Evolutionary conservation across 2,797 vertebrate species (phyloP).

Genomic region (Xenopus petersii): DNA sequence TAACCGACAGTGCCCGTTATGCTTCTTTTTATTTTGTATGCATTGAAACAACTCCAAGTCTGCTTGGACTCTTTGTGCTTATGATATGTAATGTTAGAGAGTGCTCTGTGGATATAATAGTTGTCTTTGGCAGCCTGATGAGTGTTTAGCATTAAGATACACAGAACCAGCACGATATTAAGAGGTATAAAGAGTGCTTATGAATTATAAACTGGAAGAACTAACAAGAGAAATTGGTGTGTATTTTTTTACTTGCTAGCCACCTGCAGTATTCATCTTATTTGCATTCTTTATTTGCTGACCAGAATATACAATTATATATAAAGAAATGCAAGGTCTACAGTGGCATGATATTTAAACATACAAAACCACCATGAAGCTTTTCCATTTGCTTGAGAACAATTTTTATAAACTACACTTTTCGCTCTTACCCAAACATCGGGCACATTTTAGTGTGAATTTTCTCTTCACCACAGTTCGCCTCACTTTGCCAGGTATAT

Average conservation of each 20-base stretch:
- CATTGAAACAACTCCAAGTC: conserved; percentile 41
- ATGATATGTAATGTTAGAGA: conserved; percentile 38
- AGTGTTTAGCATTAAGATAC: conserved; percentile 22
- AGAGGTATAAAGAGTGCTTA: not conserved
- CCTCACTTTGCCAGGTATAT: too few relatives aligned
- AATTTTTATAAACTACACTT: too few relatives aligned
- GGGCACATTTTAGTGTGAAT: too few relatives aligned
- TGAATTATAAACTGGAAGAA: not conserved
- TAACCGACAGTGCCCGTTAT: conserved; percentile 37
- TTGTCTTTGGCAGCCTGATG: conserved; percentile 36
- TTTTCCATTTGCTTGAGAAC: too few relatives aligned
- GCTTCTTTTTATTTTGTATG: conserved; percentile 37
- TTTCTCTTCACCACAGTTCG: too few relatives aligned
- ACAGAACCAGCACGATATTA: conserved; percentile 24
- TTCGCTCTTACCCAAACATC: too few relatives aligned
- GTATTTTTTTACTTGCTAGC: not conserved
- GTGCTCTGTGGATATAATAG: conserved; percentile 38
- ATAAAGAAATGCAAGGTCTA: too few relatives aligned
- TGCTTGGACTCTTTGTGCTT: conserved; percentile 29
- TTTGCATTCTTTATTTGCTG: too few relatives aligned
- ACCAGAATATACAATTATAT: too few relatives aligned
- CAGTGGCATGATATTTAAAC: too few relatives aligned
- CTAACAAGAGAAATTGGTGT: not conserved
- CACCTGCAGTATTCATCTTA: not conserved
- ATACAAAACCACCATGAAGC: too few relatives aligned